Evolutionary conservation across 2,113 vertebrate species (phyloP), one percentile per base, ranked within the genome.

Genomic region (Brienomyrus longianalis): DNA sequence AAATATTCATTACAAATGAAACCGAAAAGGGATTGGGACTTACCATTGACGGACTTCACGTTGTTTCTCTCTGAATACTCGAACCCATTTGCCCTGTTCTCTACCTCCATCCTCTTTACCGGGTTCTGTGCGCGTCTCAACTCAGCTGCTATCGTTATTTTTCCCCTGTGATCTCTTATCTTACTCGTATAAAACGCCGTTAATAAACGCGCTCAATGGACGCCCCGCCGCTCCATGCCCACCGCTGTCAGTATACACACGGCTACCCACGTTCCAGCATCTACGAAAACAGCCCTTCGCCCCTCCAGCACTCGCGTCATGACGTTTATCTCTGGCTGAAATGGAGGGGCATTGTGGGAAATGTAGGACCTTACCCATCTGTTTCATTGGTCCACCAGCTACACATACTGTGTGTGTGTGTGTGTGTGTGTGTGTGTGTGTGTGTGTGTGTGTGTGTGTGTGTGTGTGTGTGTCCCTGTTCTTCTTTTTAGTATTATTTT

Each of bases 71-170:
- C 95, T 89, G 94, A 91, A 93, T 94, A 96, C 80, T 96, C 94
- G 93, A 95, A 96, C 92, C 95, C 94, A 90, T 92, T 95, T 87
- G 93, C 91, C 92, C 95, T 92, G 89, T 96, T 95, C 91, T 96
- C 95, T 91, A 96, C 90, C 94, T 96, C 96, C 96, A 96, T 96
- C 93, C 93, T 95, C 92, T 92, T 52, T 88, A 91, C 66, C 74
- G 70, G 90, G 90, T 91, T 50, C 54, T 54, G 10, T 74, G 27
- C 9, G 83, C 87, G 89, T 59, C 83, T 62, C 66, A 91, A 85
- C 85, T 48, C 87, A 89, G 43, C 51, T 23, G 80, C 52, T 89
- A n/a, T 80, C 21, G 51, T 31, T 88, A 84, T 85, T 89, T 88
- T 88, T 85, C 43, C 19, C 83, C 11, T n/a, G 31, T 43, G n/a